Evolutionary conservation across 1,140 invertebrate species (phyloP), one percentile per base, ranked within the genome.

Genomic region (Pseudachorutes palmiensis): DNA sequence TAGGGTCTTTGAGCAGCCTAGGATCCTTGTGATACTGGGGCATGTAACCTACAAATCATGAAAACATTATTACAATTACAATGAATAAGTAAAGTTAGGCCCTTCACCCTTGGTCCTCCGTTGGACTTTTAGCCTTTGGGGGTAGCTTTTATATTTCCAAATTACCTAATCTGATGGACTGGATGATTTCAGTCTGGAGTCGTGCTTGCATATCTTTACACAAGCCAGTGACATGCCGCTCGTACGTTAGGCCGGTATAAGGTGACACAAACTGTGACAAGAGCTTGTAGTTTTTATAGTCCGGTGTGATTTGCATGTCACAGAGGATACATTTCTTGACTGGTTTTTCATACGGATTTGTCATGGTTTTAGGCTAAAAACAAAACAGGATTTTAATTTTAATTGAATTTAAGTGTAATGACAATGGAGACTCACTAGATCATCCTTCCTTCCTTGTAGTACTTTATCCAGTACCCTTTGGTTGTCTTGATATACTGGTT

Each of bases 251-350:
- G 12, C 95, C 94, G 14, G 94, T 97, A 74, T 89, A 92, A 0
- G 90, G 86, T 51, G 94, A 97, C 76, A 97, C 88, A 79, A 98
- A 98, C 77, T 98, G 96, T 19, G 92, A 95, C 1, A 98, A 77
- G 3, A 98, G 77, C 64, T 88, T 85, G 0, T 88, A 83, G 80
- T 98, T 98, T 78, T 97, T 98, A 75, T 94, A 98, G 80, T 96
- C 85, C 0, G 91, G 86, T 14, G 81, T 79, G 58, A 98, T 87
- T 30, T 91, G 84, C 66, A 89, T 79, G 79, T 88, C 85, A 79
- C 95, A 98, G n/a, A 98, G 78, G 70, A 97, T 85, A 75, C 95
- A 98, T 74, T 85, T 76, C 14, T 78, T 79, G 65, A 80, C 84
- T 67, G 88, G 85, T 75, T 87, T 88, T 75, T 86, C 79, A 74